Evolutionary conservation across 2,797 vertebrate genomes (phyloP).

Genomic region (Muscicapa striata): DNA sequence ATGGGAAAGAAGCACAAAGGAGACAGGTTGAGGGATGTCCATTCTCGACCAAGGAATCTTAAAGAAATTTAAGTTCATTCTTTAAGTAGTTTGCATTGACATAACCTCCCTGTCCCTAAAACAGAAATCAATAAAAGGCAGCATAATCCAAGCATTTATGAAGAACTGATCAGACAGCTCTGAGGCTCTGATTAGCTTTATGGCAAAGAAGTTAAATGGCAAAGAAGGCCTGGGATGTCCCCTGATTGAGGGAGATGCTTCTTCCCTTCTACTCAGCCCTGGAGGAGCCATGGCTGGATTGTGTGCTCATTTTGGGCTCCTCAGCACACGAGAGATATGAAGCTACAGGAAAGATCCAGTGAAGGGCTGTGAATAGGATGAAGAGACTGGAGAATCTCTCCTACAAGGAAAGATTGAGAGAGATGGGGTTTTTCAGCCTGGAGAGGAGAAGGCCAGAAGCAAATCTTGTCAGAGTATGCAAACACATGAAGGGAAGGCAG

Average conservation of each 20-base stretch:
- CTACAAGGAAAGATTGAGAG: not conserved
- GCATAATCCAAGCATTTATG: not conserved
- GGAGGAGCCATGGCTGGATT: not conserved
- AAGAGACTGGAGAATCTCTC: not conserved
- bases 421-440: not conserved
- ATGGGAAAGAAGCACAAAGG: not conserved
- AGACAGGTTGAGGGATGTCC: not conserved
- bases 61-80: not conserved
- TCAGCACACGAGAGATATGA: not conserved
- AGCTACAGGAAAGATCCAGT: not conserved
- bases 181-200: not conserved
- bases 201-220: not conserved
- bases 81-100: not conserved
- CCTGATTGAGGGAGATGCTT: rapidly evolving
- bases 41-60: not conserved
- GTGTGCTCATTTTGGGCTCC: not conserved
- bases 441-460: not conserved
- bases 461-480: not conserved
- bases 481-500: not conserved
- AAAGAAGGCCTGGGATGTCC: not conserved
- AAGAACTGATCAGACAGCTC: not conserved
- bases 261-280: not conserved
- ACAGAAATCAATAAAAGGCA: not conserved
- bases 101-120: not conserved
- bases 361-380: rapidly evolving